These are phyloP conservation scores for Argyresthia goedartella DNA, from an alignment of 2,888 invertebrate genomes.

Conservation along the genomic window DNA sequence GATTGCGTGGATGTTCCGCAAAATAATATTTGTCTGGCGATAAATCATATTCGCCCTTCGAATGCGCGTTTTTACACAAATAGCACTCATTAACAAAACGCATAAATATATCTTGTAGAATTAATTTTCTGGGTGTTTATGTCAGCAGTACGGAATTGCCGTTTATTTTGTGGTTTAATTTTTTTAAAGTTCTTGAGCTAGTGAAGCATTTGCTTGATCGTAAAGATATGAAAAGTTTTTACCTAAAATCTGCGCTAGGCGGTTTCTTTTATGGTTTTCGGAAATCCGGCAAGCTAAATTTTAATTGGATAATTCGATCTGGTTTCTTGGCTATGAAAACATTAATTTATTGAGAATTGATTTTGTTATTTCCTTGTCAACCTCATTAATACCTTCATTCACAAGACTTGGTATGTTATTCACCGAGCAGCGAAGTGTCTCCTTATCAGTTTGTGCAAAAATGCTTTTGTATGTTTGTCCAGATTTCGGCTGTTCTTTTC, in stretches of 20 bases:
- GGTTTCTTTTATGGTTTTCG: background rate
- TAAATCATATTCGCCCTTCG: constrained; percentile 60
- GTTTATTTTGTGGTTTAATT: background rate
- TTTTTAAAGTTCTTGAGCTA: background rate
- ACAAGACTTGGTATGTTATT: background rate
- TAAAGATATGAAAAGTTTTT: no score
- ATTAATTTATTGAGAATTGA: no score
- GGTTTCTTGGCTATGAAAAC: background rate
- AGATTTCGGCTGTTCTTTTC: no score
- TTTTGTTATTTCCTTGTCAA: no score
- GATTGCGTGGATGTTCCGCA: constrained; percentile 12
- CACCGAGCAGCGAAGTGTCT: no score
- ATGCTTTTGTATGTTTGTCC: no score
- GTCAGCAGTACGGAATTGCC: background rate
- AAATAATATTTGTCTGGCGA: constrained; percentile 15
- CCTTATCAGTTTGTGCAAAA: no score
- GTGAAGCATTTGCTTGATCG: no score
- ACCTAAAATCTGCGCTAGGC: no score
- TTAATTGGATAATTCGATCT: background rate
- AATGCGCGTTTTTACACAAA: constrained; percentile 60
- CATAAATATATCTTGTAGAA: constrained; percentile 33
- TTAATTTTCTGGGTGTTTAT: background rate
- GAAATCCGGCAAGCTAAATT: background rate
- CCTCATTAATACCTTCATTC: no score
- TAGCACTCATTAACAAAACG: constrained; percentile 42